These are phyloP conservation scores for Triplophysa dalaica DNA, from an alignment of 2,113 vertebrate species.

Conservation along the genomic window DNA sequence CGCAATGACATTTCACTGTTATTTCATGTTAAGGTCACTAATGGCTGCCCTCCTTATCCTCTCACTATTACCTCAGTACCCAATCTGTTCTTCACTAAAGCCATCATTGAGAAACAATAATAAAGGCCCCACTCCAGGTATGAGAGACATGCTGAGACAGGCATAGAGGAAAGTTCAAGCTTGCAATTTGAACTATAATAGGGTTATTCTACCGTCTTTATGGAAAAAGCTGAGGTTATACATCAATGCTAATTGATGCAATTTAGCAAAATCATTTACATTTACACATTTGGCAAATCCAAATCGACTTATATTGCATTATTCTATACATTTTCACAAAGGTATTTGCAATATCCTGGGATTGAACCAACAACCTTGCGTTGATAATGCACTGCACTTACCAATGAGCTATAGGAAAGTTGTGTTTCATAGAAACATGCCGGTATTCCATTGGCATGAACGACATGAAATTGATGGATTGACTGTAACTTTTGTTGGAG, in stretches of 20 bases:
- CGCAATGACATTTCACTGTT: constrained; percentile 26
- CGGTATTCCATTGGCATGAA: constrained; percentile 10
- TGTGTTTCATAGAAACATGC: too few species aligned
- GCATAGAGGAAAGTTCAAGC: constrained; percentile 23
- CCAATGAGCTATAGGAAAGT: too few species aligned
- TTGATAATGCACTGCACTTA: too few species aligned
- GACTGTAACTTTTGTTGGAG: constrained; percentile 20
- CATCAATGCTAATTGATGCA: constrained; percentile 31
- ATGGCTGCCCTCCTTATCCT: constrained; percentile 39
- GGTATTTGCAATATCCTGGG: too few species aligned
- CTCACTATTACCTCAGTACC: constrained; percentile 27
- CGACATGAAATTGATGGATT: constrained; percentile 33
- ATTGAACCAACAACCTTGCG: too few species aligned
- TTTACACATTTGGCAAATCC: too few species aligned
- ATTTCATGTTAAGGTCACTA: constrained; percentile 33
- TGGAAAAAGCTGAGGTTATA: constrained; percentile 31
- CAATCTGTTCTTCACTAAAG: constrained; percentile 24
- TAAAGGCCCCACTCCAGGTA: constrained; percentile 15
- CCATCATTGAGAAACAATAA: constrained; percentile 27
- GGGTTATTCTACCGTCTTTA: constrained; percentile 33
- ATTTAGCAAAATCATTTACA: neutral
- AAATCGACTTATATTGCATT: too few species aligned
- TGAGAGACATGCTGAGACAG: constrained; percentile 13
- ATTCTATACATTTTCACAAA: too few species aligned
- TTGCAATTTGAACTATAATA: constrained; percentile 24